Evolutionary conservation across 1,140 invertebrate species (phyloP).

Genomic region (Chrysoperla carnea): DNA sequence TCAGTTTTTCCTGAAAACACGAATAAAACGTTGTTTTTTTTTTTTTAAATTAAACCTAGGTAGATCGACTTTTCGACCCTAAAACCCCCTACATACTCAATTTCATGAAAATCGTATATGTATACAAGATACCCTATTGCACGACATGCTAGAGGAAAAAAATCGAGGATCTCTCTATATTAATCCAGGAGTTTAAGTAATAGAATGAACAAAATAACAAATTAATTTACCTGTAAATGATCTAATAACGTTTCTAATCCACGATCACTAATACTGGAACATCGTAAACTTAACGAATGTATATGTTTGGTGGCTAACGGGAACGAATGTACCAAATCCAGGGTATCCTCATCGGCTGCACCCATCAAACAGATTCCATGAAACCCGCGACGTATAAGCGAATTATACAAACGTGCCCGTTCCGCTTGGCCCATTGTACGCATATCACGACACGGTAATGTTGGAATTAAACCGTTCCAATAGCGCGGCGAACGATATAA

Average conservation of each 20-base stretch:
- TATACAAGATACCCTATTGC: too few species aligned
- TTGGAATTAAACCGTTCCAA: conserved; percentile 69
- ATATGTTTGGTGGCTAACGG: conserved; percentile 66
- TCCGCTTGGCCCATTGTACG: conserved; percentile 42
- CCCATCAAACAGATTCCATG: conserved; percentile 67
- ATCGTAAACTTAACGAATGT: conserved; percentile 62
- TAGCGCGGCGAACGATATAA: conserved; percentile 66
- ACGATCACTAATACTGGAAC: conserved; percentile 74
- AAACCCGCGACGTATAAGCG: conserved; percentile 67
- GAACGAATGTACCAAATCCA: conserved; percentile 71
- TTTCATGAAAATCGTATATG: too few species aligned
- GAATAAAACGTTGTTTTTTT: too few species aligned
- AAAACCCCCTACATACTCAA: too few species aligned
- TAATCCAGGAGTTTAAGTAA: too few species aligned
- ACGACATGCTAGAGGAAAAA: too few species aligned
- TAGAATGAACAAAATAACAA: too few species aligned
- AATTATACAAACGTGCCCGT: conserved; percentile 57
- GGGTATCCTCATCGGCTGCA: conserved; percentile 74
- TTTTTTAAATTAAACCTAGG: too few species aligned
- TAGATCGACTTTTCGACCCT: too few species aligned
- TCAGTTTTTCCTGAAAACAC: too few species aligned
- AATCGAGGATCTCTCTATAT: too few species aligned
- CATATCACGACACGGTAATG: conserved; percentile 66
- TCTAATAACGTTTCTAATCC: conserved; percentile 73
- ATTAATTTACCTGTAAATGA: conserved; percentile 51